A percentile compares a stretch with the other conserved stretches of the same genome.
These are phyloP conservation scores for Phrynocephalus guinanensis DNA, from an alignment of 2,797 vertebrate species.

Conservation along the genomic window DNA sequence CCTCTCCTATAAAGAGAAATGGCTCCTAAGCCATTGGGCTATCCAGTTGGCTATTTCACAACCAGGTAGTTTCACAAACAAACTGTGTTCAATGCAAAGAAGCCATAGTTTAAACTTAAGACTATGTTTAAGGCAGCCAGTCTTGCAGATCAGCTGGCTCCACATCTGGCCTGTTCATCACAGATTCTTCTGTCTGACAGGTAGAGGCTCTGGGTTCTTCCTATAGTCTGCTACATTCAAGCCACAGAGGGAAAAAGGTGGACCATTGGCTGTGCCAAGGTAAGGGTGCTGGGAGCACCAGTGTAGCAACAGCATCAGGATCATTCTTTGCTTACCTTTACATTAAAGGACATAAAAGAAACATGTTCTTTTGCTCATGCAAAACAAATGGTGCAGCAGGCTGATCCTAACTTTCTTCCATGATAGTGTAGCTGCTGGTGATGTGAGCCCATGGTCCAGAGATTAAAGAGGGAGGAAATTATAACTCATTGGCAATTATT, in stretches of 20 bases:
- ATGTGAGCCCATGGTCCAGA: neutral
- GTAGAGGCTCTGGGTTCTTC: neutral
- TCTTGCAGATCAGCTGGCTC: neutral
- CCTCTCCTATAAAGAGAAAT: too few species aligned
- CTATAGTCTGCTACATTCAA: neutral
- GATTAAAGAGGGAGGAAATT: neutral
- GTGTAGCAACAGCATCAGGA: neutral
- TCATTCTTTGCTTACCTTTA: neutral
- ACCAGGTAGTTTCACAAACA: too few species aligned
- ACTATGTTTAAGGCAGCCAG: too few species aligned
- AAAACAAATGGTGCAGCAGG: neutral
- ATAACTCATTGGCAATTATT: slow-evolving; percentile 9
- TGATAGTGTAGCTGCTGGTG: neutral
- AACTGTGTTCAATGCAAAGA: too few species aligned
- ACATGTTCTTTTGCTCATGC: neutral
- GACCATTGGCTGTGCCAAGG: neutral
- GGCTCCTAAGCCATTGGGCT: too few species aligned
- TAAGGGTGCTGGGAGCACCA: too few species aligned
- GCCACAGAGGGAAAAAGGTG: neutral
- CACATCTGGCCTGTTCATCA: neutral
- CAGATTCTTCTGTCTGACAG: neutral
- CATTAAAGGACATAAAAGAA: neutral
- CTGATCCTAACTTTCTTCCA: neutral
- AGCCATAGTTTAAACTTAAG: too few species aligned
- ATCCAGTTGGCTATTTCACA: too few species aligned